Evolutionary conservation across 2,888 invertebrate species (phyloP), one percentile per base, ranked within the genome.

Genomic region (Dusona sp.): DNA sequence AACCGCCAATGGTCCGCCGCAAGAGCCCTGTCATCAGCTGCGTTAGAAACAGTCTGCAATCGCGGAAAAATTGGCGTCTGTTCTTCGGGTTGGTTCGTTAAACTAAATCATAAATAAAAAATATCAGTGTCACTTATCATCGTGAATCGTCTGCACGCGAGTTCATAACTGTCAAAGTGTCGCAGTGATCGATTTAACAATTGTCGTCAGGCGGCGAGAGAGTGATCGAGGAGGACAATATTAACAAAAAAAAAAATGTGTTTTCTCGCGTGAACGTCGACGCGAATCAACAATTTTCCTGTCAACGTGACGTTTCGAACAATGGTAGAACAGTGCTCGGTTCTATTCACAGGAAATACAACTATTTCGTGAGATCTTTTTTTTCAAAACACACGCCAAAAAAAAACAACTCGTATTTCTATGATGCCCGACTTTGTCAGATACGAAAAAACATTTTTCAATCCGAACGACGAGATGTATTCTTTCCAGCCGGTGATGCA

Each of bases 1-100:
- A 72, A 51, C 19, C 51, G n/a, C 19, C 33, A 19, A 45, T 68
- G 38, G 33, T 77, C 57, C 38, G 13, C 22, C 33, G n/a, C 67
- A 77, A 72, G 75, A 72, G 72, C 73, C 78, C 45, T 57, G 83
- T 79, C 75, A 72, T 86, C 70, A 86, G 83, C 85, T 86, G 85
- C 85, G 79, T 29, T 54, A 67, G 54, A 65, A 79, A 75, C 82
- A 70, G 73, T 74, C 74, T 42, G 82, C 81, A 42, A 65, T 61
- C 64, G 74, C 74, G 36, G 29, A 54, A 70, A 72, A 82, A 64
- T 74, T 68, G 61, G 78, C 82, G 82, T 79, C 74, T 22, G 48
- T 61, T 64, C 65, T 54, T 38, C 42, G 68, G 29, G 57, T 13
- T 22, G 57, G 57, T 61, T 38, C 84, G 70, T 70, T 77, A 72